Evolutionary conservation across 2,888 invertebrate genomes (phyloP).

Genomic region (Philonicus albiceps): DNA sequence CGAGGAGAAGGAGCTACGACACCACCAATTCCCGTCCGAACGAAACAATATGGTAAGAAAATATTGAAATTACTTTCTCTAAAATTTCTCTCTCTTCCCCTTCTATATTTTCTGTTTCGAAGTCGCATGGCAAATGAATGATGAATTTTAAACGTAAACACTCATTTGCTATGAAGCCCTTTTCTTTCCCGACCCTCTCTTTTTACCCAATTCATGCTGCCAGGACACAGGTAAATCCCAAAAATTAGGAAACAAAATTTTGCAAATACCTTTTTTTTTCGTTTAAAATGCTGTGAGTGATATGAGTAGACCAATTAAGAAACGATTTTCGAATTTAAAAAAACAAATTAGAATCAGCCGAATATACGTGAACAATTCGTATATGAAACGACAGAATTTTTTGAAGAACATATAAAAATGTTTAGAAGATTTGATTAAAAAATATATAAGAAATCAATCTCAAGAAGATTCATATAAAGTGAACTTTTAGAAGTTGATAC

Average conservation of each 20-base stretch:
- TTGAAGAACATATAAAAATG: conserved; percentile 39
- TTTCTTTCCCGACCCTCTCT: not conserved
- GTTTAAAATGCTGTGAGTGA: conserved; percentile 37
- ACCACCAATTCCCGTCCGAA: conserved; percentile 91
- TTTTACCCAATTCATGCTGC: conserved; percentile 42
- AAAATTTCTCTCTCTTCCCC: not conserved
- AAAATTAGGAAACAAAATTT: not conserved
- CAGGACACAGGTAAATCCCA: conserved; percentile 47
- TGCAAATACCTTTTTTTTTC: not conserved
- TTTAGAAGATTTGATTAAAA: not conserved
- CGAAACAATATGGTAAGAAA: conserved; percentile 96
- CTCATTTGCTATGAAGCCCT: not conserved
- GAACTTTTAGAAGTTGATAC: not conserved
- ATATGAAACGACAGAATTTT: conserved; percentile 8
- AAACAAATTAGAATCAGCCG: not conserved
- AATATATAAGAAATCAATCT: not conserved
- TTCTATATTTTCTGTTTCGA: not conserved
- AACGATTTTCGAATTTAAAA: not conserved
- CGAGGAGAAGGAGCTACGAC: conserved; percentile 96
- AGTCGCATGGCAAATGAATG: not conserved
- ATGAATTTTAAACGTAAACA: not conserved
- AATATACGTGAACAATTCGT: not conserved
- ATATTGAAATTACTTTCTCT: not conserved
- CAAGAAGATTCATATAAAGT: not conserved
- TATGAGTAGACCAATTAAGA: not conserved